Evolutionary conservation across 2,113 vertebrate genomes (phyloP).

Genomic region (Syrmaticus mikado): DNA sequence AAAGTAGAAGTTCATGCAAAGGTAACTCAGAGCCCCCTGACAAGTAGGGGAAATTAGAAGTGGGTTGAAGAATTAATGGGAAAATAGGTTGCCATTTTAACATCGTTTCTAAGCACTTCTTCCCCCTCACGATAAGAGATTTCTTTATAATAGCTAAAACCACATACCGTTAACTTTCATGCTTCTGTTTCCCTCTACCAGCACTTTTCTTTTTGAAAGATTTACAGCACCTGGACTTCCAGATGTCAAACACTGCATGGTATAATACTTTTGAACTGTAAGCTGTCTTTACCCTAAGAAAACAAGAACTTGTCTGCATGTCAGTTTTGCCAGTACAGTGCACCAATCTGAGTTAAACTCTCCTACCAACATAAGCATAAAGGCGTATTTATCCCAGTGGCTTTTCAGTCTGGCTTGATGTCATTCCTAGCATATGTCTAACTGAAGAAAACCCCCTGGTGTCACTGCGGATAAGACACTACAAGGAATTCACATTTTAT

Average conservation of each 20-base stretch:
- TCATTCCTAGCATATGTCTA: not conserved
- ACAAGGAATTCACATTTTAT: accelerated
- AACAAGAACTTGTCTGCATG: not conserved
- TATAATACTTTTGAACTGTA: not conserved
- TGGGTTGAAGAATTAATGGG: accelerated
- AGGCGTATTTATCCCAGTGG: not conserved
- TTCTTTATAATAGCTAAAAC: not conserved
- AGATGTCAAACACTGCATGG: not conserved
- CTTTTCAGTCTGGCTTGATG: not conserved
- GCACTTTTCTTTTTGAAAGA: not conserved
- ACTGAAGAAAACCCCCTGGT: not conserved
- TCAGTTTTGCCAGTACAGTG: not conserved
- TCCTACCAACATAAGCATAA: not conserved
- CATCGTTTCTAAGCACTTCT: not conserved
- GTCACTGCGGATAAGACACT: not conserved
- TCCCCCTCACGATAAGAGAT: not conserved
- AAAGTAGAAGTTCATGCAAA: conserved; percentile 51
- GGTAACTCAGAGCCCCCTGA: conserved; percentile 3
- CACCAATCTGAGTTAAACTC: not conserved
- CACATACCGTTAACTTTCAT: not conserved
- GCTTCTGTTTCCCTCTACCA: not conserved
- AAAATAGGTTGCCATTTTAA: not conserved
- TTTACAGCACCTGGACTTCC: accelerated
- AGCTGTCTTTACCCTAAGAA: not conserved
- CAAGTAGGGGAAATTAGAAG: accelerated